Base-by-base conservation (phyloP, 2,888 invertebrate genomes). In the Noctua comes region DNA sequence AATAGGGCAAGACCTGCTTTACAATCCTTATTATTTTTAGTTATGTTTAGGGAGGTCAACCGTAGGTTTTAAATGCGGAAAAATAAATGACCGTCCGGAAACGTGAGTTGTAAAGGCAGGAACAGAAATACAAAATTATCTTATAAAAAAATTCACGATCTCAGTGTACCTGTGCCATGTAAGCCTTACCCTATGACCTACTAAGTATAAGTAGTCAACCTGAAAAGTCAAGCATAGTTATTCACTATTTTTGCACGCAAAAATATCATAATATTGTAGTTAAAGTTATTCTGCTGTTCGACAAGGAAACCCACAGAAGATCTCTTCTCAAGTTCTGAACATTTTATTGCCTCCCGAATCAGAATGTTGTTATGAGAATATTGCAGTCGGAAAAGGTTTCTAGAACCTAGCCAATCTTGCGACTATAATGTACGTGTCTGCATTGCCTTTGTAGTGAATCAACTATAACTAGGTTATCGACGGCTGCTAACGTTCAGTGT, bases 381-480 rank as follows among this genome's bases (percentile, higher is more conserved):
- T n/a, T 7, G n/a, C 68, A 73, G 24, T 82, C 46, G 24, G 54
- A 54, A 77, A n/a, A 76, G 40, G 31, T 78, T 74, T 72, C 59
- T 46, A 69, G 70, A 81, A 77, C 31, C 62, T n/a, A 64, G 48
- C 13, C 40, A 65, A 6, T 40, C 6, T 65, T 65, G 40, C 11
- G 10, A 24, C 24, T 59, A 16, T 27, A 59, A 59, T 57, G 57
- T 78, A 80, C 27, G 8, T 36, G 59, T 59, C 24, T 65, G 40
- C 18, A 11, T 8, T 54, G 16, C 27, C 18, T 76, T 3, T 24
- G 21, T 27, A n/a, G 40, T n/a, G 79, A 68, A 79, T 27, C 46
- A 51, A 73, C 11, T 64, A 43, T 74, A 85, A 82, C 74, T 84
- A 72, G 88, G 89, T 84, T 80, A 85, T 88, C 83, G 68, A 59